Evolutionary conservation across 2,888 invertebrate genomes (phyloP), one percentile per base, ranked within the genome.

Genomic region (Coecobrya sp.): DNA sequence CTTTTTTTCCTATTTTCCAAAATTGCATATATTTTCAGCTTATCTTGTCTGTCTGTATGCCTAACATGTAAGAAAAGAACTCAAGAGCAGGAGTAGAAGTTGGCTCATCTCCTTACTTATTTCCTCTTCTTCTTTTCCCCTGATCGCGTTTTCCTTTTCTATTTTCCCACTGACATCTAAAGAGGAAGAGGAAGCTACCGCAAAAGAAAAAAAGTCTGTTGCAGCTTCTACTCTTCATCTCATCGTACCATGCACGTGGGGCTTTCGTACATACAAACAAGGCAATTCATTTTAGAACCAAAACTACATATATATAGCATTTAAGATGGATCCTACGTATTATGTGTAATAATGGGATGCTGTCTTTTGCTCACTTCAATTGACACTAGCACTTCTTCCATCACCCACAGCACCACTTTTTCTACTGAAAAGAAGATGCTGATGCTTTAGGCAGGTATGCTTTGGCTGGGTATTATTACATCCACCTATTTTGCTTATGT

Each of bases 41-140:
- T 42, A 70, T 42, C 19, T 16, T 70, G 70, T 70, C 19, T 70
- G 10, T 36, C 36, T 70, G 16, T 76, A 13, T 30, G 49, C 49
- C 25, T 11, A 79, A 79, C 55, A 68, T 30, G 42, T 49, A 68
- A n/a, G 36, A 27, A 25, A 65, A 65, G 65, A 45, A 45, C 65
- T 45, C 25, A 42, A 82, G 19, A 65, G 36, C 16, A 62, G 16
- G 5, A 68, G 30, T 8, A 42, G 10, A 70, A 86, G 42, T 42
- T 59, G 42, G 86, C 59, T 88, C 89, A 89, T 89, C 89, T 79
- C 55, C 82, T 52, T 70, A 45, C 62, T 42, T 84, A 84, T 84
- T 84, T 84, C 84, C 84, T 84, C 65, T 42, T 70, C 36, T 84
- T 22, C 84, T 84, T 45, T 82, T 70, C 19, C 65, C 36, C 65